phyloP scores from a whole-genome alignment of 1,140 invertebrate genomes.

The Platorchestia sp. region DNA sequence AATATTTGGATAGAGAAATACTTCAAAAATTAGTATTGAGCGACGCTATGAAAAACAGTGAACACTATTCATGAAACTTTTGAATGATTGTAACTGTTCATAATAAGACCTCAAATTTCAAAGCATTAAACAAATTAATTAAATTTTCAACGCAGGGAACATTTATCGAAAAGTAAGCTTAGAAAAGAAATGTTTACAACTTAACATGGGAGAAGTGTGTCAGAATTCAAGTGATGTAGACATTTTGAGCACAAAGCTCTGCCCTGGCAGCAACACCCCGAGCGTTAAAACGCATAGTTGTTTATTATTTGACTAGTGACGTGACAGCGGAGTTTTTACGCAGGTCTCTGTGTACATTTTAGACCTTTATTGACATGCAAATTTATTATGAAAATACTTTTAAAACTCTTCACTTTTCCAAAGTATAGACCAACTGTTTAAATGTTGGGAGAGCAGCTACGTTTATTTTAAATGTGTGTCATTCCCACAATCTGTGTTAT shows the following conservation, averaged over 20 bases:
- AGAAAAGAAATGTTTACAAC: neutral
- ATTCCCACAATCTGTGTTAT: neutral
- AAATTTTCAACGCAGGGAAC: neutral
- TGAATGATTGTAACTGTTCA: too few species aligned
- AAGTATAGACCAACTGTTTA: neutral
- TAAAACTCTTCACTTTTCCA: neutral
- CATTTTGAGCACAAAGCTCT: neutral
- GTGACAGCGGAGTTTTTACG: neutral
- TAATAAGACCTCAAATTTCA: neutral
- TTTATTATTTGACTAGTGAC: neutral
- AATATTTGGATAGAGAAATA: too few species aligned
- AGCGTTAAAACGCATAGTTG: neutral
- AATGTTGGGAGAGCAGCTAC: neutral
- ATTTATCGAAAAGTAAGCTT: neutral
- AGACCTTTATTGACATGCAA: neutral
- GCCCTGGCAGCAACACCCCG: neutral
- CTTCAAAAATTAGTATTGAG: too few species aligned
- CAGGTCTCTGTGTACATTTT: neutral
- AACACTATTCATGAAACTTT: too few species aligned
- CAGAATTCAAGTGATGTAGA: neutral
- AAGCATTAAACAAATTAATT: neutral
- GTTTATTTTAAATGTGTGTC: neutral
- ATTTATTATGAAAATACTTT: neutral
- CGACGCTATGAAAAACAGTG: too few species aligned
- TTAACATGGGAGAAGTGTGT: neutral